phyloP scores from a whole-genome alignment of 1,140 invertebrate species.

The Limonius californicus region DNA sequence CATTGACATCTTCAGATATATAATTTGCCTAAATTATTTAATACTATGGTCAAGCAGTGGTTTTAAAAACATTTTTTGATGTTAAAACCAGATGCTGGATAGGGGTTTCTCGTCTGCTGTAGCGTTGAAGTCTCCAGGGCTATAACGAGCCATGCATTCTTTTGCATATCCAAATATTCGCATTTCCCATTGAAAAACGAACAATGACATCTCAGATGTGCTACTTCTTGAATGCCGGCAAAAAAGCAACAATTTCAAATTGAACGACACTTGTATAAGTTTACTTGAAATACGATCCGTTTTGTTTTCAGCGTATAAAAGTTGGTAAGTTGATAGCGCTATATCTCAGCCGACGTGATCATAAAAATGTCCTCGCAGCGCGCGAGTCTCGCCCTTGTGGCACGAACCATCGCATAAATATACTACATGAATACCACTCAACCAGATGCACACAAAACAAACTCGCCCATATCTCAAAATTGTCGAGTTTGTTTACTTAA shows the following conservation, averaged over 20 bases:
- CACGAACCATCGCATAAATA: constrained; percentile 34
- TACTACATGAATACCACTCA: constrained; percentile 8
- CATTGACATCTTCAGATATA: too few species aligned
- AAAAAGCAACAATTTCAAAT: constrained; percentile 40
- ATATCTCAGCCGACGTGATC: constrained; percentile 46
- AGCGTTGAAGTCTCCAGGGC: background rate
- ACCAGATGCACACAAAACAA: background rate
- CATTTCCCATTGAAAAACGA: background rate
- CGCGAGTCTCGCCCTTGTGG: constrained; percentile 36
- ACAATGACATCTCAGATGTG: background rate
- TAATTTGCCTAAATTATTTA: too few species aligned
- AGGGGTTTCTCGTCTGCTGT: too few species aligned
- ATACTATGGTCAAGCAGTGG: too few species aligned
- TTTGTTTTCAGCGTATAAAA: constrained; percentile 47
- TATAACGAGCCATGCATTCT: too few species aligned
- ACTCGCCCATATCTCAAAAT: too few species aligned
- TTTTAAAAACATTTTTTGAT: too few species aligned
- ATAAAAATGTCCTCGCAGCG: constrained; percentile 44
- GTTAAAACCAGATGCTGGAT: too few species aligned
- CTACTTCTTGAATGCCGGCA: background rate
- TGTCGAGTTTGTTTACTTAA: too few species aligned
- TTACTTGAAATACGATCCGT: constrained; percentile 45
- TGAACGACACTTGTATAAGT: constrained; percentile 44
- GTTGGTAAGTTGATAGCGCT: constrained; percentile 46
- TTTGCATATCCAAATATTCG: too few species aligned